Percentiles rank a stretch among this genome's conserved stretches.
Evolutionary conservation across 2,797 vertebrate species (phyloP).

Genomic region (Phataginus tetradactyla): DNA sequence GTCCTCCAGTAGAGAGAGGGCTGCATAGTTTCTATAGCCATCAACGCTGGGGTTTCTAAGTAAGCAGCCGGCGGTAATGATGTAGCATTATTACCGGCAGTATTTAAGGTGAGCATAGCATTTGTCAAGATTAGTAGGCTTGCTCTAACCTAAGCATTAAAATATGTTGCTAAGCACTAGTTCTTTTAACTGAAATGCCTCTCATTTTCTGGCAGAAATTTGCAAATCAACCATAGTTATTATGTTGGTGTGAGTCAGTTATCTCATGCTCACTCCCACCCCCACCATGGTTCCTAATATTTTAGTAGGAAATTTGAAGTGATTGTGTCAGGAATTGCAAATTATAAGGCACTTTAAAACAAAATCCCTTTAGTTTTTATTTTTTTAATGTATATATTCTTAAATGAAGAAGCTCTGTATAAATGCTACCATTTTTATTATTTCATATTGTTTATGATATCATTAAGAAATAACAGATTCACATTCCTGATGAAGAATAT

Average conservation of each 20-base stretch:
- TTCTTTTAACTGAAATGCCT: background rate
- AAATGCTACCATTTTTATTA: background rate
- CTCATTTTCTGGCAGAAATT: background rate
- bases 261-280: background rate
- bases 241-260: background rate
- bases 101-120: background rate
- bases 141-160: background rate
- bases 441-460: background rate
- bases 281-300: no score
- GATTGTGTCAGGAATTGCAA: background rate
- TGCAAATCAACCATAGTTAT: background rate
- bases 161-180: background rate
- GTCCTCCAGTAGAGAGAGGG: background rate
- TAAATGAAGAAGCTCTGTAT: background rate
- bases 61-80: background rate
- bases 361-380: background rate
- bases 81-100: no score
- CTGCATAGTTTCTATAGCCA: fast-evolving
- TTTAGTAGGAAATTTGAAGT: background rate
- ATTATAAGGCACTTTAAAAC: background rate
- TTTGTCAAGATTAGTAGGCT: background rate
- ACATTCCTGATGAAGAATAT: background rate
- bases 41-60: background rate
- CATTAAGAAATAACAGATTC: background rate
- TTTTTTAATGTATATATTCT: background rate